Percentiles rank a stretch among this genome's conserved stretches.
Evolutionary conservation across 2,888 invertebrate genomes (phyloP).

Genomic region (Orchesella flavescens): DNA sequence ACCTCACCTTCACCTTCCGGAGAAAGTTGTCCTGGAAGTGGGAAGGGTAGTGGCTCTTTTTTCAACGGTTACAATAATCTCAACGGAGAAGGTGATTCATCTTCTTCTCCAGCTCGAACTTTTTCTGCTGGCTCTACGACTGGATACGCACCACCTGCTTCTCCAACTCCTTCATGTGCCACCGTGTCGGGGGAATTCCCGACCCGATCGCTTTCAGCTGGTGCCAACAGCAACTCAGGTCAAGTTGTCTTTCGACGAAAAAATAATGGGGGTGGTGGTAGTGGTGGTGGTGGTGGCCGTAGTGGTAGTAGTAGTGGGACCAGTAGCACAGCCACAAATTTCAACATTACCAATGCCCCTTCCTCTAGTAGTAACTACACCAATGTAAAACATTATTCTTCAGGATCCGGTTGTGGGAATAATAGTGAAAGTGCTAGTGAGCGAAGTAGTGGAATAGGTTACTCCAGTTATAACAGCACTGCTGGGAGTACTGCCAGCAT

Average conservation of each 20-base stretch:
- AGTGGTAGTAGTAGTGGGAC: slow-evolving; percentile 62
- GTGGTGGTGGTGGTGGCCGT: slow-evolving; percentile 50
- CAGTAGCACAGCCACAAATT: slow-evolving; percentile 56
- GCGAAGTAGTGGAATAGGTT: slow-evolving; percentile 64
- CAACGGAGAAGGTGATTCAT: slow-evolving; percentile 25
- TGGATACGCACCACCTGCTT: slow-evolving; percentile 49
- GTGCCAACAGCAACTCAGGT: slow-evolving; percentile 61
- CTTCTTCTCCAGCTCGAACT: slow-evolving; percentile 14
- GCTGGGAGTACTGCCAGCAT: slow-evolving; percentile 58
- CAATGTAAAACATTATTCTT: slow-evolving; percentile 58
- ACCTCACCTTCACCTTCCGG: slow-evolving; percentile 61
- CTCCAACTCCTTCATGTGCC: slow-evolving; percentile 68
- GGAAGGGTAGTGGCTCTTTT: slow-evolving; percentile 39
- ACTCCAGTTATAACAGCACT: slow-evolving; percentile 63
- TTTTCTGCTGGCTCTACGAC: slow-evolving; percentile 4
- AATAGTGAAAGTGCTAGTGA: slow-evolving; percentile 66
- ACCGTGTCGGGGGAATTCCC: slow-evolving; percentile 69
- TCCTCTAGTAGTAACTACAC: slow-evolving; percentile 34
- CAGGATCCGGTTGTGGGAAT: slow-evolving; percentile 63
- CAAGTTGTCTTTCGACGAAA: slow-evolving; percentile 65
- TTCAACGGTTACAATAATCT: slow-evolving; percentile 60
- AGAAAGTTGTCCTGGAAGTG: slow-evolving; percentile 57
- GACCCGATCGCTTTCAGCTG: slow-evolving; percentile 59
- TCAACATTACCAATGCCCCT: slow-evolving; percentile 38
- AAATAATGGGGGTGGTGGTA: slow-evolving; percentile 35